Evolutionary conservation across 2,113 vertebrate genomes (phyloP).

Genomic region (Nothobranchius kuhntae): DNA sequence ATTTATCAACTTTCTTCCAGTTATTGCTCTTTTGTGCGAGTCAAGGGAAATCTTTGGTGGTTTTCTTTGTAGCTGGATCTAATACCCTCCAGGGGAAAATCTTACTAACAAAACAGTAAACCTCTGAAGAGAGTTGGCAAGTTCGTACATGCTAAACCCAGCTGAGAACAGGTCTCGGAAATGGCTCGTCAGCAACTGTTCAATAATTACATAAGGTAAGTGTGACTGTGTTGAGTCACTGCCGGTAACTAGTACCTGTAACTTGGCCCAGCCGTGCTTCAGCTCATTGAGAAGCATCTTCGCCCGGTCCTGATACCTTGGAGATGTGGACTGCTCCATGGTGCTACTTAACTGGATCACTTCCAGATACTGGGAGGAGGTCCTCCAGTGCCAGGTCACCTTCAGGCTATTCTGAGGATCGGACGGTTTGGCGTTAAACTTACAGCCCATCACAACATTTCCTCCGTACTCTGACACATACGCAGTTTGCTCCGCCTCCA

Average conservation of each 20-base stretch:
- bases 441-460: slow-evolving; percentile 85
- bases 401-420: slow-evolving; percentile 55
- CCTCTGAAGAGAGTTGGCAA: not conserved
- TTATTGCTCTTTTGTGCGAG: not conserved
- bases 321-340: slow-evolving; percentile 51
- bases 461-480: slow-evolving; percentile 76
- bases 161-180: not conserved
- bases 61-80: not conserved
- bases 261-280: slow-evolving; percentile 72
- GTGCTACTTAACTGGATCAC: slow-evolving; percentile 77
- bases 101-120: not conserved
- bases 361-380: accelerated
- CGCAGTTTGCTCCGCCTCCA: slow-evolving; percentile 70
- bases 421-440: slow-evolving; percentile 74
- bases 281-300: slow-evolving; percentile 79
- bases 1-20: not conserved
- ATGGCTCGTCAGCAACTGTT: not conserved
- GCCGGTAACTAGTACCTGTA: slow-evolving; percentile 65
- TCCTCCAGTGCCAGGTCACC: slow-evolving; percentile 79
- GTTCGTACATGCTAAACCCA: not conserved
- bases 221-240: not conserved
- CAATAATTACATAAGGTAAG: not conserved
- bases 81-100: not conserved
- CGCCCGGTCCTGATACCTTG: slow-evolving; percentile 74
- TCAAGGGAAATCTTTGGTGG: not conserved